Conservation (phyloP, 2,888 invertebrate genomes). For the Epistrophe eligans region DNA sequence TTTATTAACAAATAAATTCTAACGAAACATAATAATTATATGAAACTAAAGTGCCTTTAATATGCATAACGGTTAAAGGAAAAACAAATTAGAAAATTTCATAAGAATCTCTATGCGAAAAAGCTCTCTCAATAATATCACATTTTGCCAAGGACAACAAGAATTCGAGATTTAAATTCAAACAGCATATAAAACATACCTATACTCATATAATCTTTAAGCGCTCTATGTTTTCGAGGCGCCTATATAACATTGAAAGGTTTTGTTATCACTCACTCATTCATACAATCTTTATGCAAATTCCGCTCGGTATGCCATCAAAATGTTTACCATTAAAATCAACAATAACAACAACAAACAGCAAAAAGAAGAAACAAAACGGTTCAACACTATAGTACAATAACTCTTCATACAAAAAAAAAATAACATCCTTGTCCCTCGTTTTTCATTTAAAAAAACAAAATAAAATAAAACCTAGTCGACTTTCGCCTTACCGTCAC, state of each 20-base stretch:
- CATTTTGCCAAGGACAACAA: constrained; percentile 13
- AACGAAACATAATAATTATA: no score
- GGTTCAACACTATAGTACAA: constrained; percentile 8
- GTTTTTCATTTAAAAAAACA: not conserved
- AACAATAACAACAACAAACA: constrained; percentile 17
- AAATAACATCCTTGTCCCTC: constrained; percentile 51
- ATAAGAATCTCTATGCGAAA: not conserved
- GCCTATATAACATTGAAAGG: constrained; percentile 33
- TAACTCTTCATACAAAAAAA: constrained; percentile 3
- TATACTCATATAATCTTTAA: not conserved
- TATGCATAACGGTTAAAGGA: no score
- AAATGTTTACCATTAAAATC: constrained; percentile 27
- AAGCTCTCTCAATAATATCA: constrained; percentile 11
- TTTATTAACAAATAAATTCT: no score
- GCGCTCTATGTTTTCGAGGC: constrained; percentile 25
- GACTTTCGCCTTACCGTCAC: not conserved
- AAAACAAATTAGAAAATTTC: no score
- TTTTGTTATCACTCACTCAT: constrained; percentile 33
- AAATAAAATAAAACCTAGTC: constrained; percentile 4
- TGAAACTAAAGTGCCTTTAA: no score
- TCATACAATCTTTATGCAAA: constrained; percentile 29
- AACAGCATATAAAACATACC: not conserved
- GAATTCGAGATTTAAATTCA: constrained; percentile 10
- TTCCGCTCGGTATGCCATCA: constrained; percentile 19
- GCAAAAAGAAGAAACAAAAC: constrained; percentile 1